Conservation (phyloP, 2,797 vertebrate genomes). For the Nannoperca australis region DNA sequence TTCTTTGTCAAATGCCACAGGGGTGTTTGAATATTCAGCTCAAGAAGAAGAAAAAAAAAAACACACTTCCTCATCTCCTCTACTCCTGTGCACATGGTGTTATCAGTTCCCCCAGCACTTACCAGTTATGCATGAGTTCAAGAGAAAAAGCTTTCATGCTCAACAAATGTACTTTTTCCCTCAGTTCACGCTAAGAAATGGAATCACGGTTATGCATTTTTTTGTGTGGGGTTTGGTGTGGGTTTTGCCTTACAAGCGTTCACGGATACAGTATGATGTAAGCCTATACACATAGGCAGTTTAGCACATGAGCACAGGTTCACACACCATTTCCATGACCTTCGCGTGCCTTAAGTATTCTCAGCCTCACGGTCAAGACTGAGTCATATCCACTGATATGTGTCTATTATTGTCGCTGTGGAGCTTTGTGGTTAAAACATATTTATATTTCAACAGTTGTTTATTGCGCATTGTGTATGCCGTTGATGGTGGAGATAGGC, state of each 20-base stretch:
- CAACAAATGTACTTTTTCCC: constrained; percentile 46
- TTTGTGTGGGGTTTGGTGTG: background rate
- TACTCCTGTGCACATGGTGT: constrained; percentile 47
- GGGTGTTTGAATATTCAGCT: constrained; percentile 79
- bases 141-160: constrained; percentile 35
- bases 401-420: constrained; percentile 28
- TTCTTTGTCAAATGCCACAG: constrained; percentile 70
- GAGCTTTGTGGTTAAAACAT: constrained; percentile 21
- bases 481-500: too few species aligned
- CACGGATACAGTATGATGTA: constrained; percentile 7
- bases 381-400: constrained; percentile 49
- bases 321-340: constrained; percentile 42
- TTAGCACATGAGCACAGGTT: constrained; percentile 33
- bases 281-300: background rate
- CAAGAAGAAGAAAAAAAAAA: constrained; percentile 66
- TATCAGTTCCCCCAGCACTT: constrained; percentile 53
- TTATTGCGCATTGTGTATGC: too few species aligned
- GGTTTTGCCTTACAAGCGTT: constrained; percentile 11
- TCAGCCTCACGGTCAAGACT: constrained; percentile 35
- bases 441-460: constrained; percentile 17
- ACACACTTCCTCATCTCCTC: constrained; percentile 60
- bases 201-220: background rate
- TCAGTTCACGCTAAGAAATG: constrained; percentile 1
- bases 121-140: constrained; percentile 49
- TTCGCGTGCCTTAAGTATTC: constrained; percentile 41